phyloP scores from a whole-genome alignment of 2,888 invertebrate species.

The Cataglyphis cursor region DNA sequence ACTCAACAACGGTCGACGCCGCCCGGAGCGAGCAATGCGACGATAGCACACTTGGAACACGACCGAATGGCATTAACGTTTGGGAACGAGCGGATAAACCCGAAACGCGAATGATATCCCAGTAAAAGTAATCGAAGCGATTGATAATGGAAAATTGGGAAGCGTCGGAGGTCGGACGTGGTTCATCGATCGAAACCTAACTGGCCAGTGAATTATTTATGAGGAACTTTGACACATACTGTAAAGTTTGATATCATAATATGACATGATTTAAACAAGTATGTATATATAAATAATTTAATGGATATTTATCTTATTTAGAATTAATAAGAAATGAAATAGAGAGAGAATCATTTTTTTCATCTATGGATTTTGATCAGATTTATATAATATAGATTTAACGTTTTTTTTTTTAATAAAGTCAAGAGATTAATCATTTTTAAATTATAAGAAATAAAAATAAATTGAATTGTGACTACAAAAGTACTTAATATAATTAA shows the following conservation, averaged over 20 bases:
- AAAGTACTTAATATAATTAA: constrained; percentile 1
- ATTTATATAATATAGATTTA: neutral
- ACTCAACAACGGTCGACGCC: constrained; percentile 42
- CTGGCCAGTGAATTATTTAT: neutral
- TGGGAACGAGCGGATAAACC: constrained; percentile 37
- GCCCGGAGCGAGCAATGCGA: constrained; percentile 4
- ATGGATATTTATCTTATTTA: neutral
- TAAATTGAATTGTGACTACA: neutral
- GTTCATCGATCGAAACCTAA: neutral
- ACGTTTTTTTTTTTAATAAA: neutral
- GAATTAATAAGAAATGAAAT: neutral
- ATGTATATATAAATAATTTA: neutral
- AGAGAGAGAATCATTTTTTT: neutral
- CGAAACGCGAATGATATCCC: constrained; percentile 20
- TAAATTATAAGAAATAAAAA: neutral
- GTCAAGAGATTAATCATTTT: neutral
- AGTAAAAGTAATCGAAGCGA: constrained; percentile 8
- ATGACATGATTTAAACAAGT: neutral
- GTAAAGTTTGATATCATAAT: neutral
- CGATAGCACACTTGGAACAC: constrained; percentile 38
- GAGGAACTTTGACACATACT: neutral
- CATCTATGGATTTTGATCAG: neutral
- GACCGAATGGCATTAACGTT: constrained; percentile 33
- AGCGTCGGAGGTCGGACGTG: neutral
- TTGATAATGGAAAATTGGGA: constrained; percentile 31